These are phyloP conservation scores for Acronicta alni DNA, from an alignment of 2,888 invertebrate genomes.

Conservation along the genomic window DNA sequence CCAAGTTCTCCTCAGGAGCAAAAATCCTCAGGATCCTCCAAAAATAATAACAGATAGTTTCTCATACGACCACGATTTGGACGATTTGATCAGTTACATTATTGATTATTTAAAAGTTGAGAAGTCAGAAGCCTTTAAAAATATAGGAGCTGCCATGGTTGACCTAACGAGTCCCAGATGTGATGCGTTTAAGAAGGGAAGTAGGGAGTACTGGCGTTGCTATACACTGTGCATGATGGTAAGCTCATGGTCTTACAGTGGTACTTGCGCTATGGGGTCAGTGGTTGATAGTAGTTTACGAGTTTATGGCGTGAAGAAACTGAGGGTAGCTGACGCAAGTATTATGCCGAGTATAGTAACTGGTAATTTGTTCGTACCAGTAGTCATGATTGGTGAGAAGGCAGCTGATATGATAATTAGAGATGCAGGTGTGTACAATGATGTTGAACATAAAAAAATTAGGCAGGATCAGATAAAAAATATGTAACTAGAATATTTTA, in stretches of 20 bases:
- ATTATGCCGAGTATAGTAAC: conserved; percentile 76
- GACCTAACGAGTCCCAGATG: conserved; percentile 44
- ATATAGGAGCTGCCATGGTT: conserved; percentile 53
- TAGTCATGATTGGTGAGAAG: conserved; percentile 39
- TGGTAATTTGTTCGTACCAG: conserved; percentile 1
- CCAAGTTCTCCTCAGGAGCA: conserved; percentile 55
- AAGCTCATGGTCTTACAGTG: conserved; percentile 91
- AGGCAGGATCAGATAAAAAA: conserved; percentile 31
- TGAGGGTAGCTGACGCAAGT: conserved; percentile 66
- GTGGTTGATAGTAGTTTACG: conserved; percentile 91
- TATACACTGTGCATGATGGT: conserved; percentile 75
- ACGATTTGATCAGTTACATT: conserved; percentile 57
- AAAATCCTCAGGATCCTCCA: conserved; percentile 57
- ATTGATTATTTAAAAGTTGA: conserved; percentile 59
- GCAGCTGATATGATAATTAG: conserved; percentile 41
- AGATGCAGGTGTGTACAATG: conserved; percentile 35
- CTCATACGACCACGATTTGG: conserved; percentile 58
- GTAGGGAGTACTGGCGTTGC: conserved; percentile 60
- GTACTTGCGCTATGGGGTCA: conserved; percentile 93
- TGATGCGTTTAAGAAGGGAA: conserved; percentile 27
- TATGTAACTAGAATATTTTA: conserved; percentile 4
- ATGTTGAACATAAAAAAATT: conserved; percentile 32
- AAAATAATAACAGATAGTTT: conserved; percentile 55
- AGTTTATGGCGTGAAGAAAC: conserved; percentile 53
- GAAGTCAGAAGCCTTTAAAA: conserved; percentile 62